Conservation (phyloP, 2,113 vertebrate genomes). For the Diadophis punctatus region DNA sequence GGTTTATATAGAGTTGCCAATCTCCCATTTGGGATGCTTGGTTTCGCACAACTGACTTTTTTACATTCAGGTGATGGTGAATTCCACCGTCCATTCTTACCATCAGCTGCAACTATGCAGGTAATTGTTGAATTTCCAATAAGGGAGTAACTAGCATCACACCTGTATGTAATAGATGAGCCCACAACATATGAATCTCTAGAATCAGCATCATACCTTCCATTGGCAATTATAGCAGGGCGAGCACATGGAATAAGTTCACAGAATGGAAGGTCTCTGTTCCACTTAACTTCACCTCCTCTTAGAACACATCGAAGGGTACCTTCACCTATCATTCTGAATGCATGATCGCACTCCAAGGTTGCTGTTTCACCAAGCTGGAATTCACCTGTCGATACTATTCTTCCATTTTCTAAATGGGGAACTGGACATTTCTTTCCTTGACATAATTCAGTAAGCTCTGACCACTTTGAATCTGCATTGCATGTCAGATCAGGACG, state of each 20-base stretch:
- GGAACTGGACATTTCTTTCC: neutral
- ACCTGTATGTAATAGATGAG: conserved; percentile 43
- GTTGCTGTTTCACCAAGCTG: neutral
- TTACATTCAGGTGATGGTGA: conserved; percentile 44
- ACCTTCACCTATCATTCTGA: accelerated
- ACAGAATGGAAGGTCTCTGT: accelerated
- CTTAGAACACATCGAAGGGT: accelerated
- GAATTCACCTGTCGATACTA: neutral
- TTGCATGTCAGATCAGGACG: accelerated
- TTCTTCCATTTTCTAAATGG: neutral
- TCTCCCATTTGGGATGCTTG: neutral
- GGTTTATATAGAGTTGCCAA: neutral
- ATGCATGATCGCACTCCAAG: neutral
- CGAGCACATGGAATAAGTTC: conserved; percentile 49
- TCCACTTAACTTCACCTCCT: accelerated
- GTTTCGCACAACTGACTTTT: neutral
- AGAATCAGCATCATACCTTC: conserved; percentile 30
- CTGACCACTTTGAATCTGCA: neutral
- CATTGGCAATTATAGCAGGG: conserved; percentile 51
- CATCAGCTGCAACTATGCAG: conserved; percentile 43
- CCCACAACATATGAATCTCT: conserved; percentile 45
- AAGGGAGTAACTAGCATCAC: conserved; percentile 14
- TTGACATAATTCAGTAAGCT: neutral
- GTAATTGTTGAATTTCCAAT: conserved; percentile 48
- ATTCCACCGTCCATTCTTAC: conserved; percentile 42